Conservation (phyloP, 2,797 vertebrate genomes). For the Coregonus sp. region DNA sequence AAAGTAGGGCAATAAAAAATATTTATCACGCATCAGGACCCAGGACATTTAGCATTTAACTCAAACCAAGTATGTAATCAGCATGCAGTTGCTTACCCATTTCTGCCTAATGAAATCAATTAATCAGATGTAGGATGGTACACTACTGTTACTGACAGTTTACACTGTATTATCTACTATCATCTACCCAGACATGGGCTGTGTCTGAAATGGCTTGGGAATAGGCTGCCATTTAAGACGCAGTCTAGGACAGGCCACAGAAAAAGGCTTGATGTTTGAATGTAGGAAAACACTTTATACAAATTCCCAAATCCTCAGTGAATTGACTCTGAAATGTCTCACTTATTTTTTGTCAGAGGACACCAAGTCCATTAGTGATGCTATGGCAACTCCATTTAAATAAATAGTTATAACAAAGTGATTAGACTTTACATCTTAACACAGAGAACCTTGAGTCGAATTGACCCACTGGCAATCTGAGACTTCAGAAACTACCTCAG, state of each 20-base stretch:
- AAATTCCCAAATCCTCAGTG: not conserved
- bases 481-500: not conserved
- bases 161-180: not conserved
- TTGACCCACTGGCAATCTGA: not conserved
- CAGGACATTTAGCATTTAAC: not conserved
- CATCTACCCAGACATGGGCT: not conserved
- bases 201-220: no score
- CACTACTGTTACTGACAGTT: not conserved
- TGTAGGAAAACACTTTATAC: not conserved
- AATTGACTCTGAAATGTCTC: not conserved
- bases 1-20: not conserved
- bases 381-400: not conserved
- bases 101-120: not conserved
- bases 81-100: not conserved
- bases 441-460: not conserved
- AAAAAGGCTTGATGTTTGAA: not conserved
- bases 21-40: not conserved
- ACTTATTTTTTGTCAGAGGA: not conserved
- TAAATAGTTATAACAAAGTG: not conserved
- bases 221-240: not conserved
- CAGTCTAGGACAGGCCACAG: not conserved
- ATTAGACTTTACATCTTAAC: not conserved
- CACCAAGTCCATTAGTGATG: not conserved
- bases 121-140: not conserved
- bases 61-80: not conserved